phyloP scores from a whole-genome alignment of 2,888 invertebrate genomes.

The Thereva unica region DNA sequence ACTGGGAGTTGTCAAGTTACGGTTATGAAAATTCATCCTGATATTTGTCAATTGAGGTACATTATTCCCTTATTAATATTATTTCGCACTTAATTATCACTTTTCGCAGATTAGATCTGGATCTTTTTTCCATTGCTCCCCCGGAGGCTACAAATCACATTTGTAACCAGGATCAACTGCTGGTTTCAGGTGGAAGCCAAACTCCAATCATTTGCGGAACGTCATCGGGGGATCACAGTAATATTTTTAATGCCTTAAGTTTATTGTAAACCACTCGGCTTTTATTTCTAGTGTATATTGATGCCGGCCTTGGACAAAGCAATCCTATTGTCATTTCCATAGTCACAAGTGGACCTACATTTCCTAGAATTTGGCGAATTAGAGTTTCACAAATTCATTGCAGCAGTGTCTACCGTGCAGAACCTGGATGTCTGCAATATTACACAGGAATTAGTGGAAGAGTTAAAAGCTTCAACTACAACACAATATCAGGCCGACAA shows the following conservation, averaged over 20 bases:
- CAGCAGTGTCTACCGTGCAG: constrained; percentile 67
- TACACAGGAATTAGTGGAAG: constrained; percentile 74
- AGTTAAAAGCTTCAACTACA: constrained; percentile 83
- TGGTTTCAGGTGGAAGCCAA: constrained; percentile 80
- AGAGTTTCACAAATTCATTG: constrained; percentile 80
- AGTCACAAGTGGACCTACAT: constrained; percentile 76
- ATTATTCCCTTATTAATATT: background rate
- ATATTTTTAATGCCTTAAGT: constrained; percentile 46
- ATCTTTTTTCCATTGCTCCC: constrained; percentile 74
- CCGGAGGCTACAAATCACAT: constrained; percentile 77
- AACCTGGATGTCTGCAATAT: constrained; percentile 57
- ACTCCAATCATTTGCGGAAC: constrained; percentile 80
- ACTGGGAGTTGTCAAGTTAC: constrained; percentile 86
- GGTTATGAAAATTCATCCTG: constrained; percentile 73
- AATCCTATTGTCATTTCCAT: constrained; percentile 81
- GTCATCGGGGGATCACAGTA: constrained; percentile 82
- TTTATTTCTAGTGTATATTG: constrained; percentile 74
- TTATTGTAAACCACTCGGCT: constrained; percentile 6
- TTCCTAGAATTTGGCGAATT: constrained; percentile 78
- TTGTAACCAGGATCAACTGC: constrained; percentile 83
- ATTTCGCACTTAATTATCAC: no score
- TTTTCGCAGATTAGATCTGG: constrained; percentile 71
- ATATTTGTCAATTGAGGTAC: constrained; percentile 82
- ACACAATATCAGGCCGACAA: constrained; percentile 73
- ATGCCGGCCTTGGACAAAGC: constrained; percentile 69